Conservation (phyloP, 2,797 vertebrate genomes). For the Sus cebifrons region DNA sequence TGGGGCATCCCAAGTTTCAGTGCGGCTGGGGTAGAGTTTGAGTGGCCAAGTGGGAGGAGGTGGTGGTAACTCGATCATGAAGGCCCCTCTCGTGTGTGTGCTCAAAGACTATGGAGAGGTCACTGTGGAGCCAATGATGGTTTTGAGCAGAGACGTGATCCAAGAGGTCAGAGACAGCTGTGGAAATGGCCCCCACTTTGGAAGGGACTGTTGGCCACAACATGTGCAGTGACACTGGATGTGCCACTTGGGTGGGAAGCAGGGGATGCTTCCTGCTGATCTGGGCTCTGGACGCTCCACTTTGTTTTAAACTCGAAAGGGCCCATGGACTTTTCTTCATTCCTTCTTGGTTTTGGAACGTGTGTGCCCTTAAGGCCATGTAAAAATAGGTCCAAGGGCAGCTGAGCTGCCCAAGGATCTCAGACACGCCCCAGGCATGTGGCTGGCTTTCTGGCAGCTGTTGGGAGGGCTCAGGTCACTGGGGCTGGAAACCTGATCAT, state of each 20-base stretch:
- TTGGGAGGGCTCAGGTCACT: conserved; percentile 58
- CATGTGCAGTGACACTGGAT: neutral
- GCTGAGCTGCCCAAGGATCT: conserved; percentile 77
- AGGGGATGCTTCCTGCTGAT: neutral
- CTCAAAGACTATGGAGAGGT: neutral
- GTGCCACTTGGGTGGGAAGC: neutral
- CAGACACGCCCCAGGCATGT: conserved; percentile 73
- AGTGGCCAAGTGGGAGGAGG: neutral
- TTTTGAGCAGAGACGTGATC: neutral
- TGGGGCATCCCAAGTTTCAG: neutral
- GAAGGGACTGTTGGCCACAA: neutral
- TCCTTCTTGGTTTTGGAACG: conserved; percentile 50
- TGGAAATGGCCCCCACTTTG: neutral
- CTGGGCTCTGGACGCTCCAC: neutral
- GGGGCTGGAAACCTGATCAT: conserved; percentile 75
- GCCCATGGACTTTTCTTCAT: conserved; percentile 22
- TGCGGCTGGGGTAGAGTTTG: too few species aligned
- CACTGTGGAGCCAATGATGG: neutral
- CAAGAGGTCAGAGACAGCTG: neutral
- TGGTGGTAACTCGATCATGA: neutral
- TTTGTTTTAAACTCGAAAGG: conserved; percentile 21
- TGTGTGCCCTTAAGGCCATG: conserved; percentile 19
- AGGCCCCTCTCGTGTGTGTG: neutral
- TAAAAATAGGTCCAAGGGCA: conserved; percentile 81
- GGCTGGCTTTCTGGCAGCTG: conserved; percentile 71